Conservation (phyloP, 37 sponge, comb jelly and placozoan species). For the Theonella swinhoei region DNA sequence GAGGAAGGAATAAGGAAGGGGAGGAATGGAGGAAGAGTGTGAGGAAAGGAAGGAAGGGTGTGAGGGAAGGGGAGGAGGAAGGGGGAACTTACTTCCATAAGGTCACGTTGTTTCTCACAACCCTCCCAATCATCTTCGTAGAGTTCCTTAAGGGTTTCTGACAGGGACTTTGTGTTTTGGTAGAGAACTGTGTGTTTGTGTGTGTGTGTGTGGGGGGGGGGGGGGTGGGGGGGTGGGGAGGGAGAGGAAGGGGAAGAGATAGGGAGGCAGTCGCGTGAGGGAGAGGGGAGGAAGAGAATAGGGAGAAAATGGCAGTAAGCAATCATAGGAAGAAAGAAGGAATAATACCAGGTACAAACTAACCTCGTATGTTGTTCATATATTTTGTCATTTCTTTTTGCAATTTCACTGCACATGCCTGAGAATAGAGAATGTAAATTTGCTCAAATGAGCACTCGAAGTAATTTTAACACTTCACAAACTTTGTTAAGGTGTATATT, state of each 20-base stretch:
- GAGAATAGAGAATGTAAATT: too few species aligned
- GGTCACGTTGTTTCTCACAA: not conserved
- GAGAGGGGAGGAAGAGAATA: not conserved
- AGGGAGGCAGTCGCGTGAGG: too few species aligned
- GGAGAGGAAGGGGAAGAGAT: slow-evolving; percentile 1
- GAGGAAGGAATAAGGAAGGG: not conserved
- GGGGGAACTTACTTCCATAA: slow-evolving; percentile 44
- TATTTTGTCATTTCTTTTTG: slow-evolving; percentile 67
- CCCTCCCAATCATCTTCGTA: slow-evolving; percentile 83
- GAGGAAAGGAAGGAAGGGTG: not conserved
- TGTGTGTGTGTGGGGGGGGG: too few species aligned
- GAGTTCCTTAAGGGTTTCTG: slow-evolving; percentile 38
- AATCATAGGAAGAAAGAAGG: too few species aligned
- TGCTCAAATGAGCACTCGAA: too few species aligned
- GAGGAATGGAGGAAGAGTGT: not conserved
- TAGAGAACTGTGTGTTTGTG: slow-evolving; percentile 6
- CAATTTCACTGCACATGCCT: slow-evolving; percentile 34
- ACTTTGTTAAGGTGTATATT: too few species aligned
- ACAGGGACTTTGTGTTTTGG: slow-evolving; percentile 40
- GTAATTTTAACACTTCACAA: too few species aligned
- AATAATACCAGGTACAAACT: not conserved
- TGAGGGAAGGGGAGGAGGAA: not conserved
- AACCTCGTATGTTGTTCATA: slow-evolving; percentile 57
- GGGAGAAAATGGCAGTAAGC: too few species aligned
- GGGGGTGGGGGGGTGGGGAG: not conserved